Conservation (phyloP, 2,888 invertebrate genomes). For the Oscheius sp. region DNA sequence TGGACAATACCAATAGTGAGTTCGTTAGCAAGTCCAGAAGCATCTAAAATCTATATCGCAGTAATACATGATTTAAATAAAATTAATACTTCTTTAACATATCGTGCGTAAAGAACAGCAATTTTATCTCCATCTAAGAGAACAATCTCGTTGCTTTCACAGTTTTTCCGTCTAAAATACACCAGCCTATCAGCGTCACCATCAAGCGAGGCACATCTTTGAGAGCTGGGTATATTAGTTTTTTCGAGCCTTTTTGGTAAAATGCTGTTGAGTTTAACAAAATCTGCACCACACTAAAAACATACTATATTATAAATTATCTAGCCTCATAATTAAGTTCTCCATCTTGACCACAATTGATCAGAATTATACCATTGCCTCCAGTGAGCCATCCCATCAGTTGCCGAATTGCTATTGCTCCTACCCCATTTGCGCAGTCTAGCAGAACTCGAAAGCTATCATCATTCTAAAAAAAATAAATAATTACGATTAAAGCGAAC, state of each 20-base stretch:
- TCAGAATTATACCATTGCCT: constrained; percentile 8
- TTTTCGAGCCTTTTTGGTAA: constrained; percentile 76
- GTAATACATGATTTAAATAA: not conserved
- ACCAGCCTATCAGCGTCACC: constrained; percentile 96
- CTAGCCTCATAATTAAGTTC: constrained; percentile 70
- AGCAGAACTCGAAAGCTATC: too few species aligned
- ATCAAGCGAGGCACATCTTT: constrained; percentile 83
- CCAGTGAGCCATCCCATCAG: constrained; percentile 31
- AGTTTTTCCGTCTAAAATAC: constrained; percentile 78
- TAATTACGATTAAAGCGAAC: too few species aligned
- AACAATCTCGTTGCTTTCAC: constrained; percentile 57
- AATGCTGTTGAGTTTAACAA: constrained; percentile 88
- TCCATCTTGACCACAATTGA: constrained; percentile 80
- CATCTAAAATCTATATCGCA: constrained; percentile 34
- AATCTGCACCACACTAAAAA: constrained; percentile 89
- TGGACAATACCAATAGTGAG: constrained; percentile 90
- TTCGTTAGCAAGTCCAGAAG: constrained; percentile 64
- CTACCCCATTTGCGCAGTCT: constrained; percentile 97
- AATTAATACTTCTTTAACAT: constrained; percentile 41
- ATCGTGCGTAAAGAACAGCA: constrained; percentile 79
- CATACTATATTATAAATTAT: not conserved
- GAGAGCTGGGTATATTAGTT: constrained; percentile 9
- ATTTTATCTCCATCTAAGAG: constrained; percentile 95
- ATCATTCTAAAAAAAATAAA: too few species aligned
- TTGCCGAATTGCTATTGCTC: constrained; percentile 76